A percentile compares a stretch with the other conserved stretches of the same genome.
Conservation (phyloP, 92 coral and sea anemone genomes). For the Actinostola sp. region DNA sequence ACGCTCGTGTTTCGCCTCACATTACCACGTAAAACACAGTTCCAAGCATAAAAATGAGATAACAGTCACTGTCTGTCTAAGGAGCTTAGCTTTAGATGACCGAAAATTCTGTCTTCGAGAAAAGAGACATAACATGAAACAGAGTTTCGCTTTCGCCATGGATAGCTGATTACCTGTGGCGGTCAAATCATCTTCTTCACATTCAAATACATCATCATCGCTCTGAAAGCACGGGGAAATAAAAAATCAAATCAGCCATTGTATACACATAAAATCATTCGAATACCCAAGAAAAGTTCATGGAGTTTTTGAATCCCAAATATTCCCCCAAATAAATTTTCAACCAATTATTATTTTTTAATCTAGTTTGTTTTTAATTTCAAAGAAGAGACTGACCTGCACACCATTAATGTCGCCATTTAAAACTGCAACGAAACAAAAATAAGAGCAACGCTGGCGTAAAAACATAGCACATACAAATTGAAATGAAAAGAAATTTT, state of each 20-base stretch:
- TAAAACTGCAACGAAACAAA: slow-evolving; percentile 48
- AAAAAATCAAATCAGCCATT: not conserved
- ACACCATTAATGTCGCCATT: slow-evolving; percentile 77
- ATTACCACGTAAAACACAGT: no score
- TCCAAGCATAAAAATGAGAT: no score
- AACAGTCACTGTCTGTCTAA: no score
- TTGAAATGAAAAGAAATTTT: not conserved
- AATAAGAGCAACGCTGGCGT: not conserved
- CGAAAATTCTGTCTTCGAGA: no score
- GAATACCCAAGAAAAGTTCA: no score
- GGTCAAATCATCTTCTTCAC: slow-evolving; percentile 88
- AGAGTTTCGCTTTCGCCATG: no score
- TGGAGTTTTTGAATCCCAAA: no score
- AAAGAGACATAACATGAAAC: no score
- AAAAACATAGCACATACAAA: not conserved
- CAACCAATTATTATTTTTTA: not conserved
- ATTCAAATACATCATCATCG: slow-evolving; percentile 85
- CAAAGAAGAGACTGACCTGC: slow-evolving; percentile 53
- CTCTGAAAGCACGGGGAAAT: slow-evolving; percentile 17
- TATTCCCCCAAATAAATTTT: no score
- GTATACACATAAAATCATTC: not conserved
- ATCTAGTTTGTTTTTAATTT: not conserved
- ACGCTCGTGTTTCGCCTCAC: no score
- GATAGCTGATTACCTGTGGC: slow-evolving; percentile 94
- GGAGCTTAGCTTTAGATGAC: no score